phyloP scores from a whole-genome alignment of 2,113 vertebrate genomes.

The Turnix velox region DNA sequence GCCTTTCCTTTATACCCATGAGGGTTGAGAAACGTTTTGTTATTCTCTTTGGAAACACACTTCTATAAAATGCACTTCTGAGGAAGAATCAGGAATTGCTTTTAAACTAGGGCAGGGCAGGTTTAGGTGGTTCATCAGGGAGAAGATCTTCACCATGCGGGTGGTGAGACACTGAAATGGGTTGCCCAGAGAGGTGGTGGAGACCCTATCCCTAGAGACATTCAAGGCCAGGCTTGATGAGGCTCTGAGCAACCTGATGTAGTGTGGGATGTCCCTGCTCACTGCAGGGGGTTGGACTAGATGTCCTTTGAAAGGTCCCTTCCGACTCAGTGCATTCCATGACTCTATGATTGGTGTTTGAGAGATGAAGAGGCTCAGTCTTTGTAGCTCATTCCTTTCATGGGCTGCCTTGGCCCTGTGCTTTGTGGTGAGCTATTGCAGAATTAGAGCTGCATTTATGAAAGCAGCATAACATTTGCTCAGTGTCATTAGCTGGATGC shows the following conservation, averaged over 20 bases:
- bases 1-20: background rate
- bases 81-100: background rate
- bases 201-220: no score
- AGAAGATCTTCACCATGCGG: no score
- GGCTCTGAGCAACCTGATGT: no score
- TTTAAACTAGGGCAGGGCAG: no score
- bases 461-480: background rate
- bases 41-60: background rate
- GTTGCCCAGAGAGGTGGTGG: no score
- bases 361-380: background rate
- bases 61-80: background rate
- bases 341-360: background rate
- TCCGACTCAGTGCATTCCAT: no score
- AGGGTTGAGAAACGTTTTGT: background rate
- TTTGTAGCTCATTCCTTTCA: background rate
- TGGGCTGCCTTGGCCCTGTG: background rate
- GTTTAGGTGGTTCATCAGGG: no score
- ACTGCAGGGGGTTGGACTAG: no score
- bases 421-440: background rate
- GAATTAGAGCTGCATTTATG: background rate
- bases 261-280: no score
- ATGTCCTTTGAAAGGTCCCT: no score
- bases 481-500: background rate
- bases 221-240: no score
- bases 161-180: no score